phyloP scores from a whole-genome alignment of 2,113 vertebrate species.

The Cyprinodon brontotheroides region DNA sequence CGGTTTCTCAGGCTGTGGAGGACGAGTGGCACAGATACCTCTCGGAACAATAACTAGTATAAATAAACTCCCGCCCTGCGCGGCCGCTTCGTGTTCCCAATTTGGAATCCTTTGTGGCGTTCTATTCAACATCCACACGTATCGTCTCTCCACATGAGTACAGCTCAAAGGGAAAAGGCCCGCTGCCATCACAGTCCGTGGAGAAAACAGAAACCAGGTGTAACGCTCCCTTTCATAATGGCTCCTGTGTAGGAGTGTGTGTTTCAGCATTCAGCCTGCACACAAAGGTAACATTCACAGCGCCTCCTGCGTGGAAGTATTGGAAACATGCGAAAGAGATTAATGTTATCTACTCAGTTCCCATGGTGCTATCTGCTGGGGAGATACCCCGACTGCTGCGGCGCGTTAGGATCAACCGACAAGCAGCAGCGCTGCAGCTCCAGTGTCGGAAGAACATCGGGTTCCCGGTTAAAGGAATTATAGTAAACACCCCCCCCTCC shows the following conservation, averaged over 20 bases:
- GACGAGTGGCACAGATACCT: conserved; percentile 49
- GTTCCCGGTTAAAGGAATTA: conserved; percentile 9
- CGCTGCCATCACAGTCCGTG: conserved; percentile 46
- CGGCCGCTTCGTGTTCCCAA: conserved; percentile 40
- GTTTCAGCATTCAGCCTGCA: conserved; percentile 9
- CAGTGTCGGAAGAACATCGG: conserved; percentile 13
- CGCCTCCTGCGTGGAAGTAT: conserved; percentile 43
- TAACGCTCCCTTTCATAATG: conserved; percentile 66
- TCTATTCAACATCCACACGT: conserved; percentile 79
- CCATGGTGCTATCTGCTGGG: conserved; percentile 47
- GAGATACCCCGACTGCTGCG: conserved; percentile 38
- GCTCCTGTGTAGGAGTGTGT: conserved; percentile 10
- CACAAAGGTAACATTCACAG: conserved; percentile 72
- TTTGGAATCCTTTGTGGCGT: conserved; percentile 70
- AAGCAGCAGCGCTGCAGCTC: conserved; percentile 17
- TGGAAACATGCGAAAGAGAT: conserved; percentile 63
- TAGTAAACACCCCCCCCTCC: conserved; percentile 10
- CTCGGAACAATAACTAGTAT: conserved; percentile 39
- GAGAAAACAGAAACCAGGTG: conserved; percentile 76
- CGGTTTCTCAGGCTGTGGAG: conserved; percentile 10
- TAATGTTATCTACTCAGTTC: conserved; percentile 64
- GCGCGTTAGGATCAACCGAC: conserved; percentile 43
- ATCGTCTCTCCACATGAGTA: conserved; percentile 76
- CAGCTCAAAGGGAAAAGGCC: conserved; percentile 65
- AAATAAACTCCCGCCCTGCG: conserved; percentile 56